These are phyloP conservation scores for Euthynnus affinis DNA, from an alignment of 2,797 vertebrate genomes.

Conservation along the genomic window DNA sequence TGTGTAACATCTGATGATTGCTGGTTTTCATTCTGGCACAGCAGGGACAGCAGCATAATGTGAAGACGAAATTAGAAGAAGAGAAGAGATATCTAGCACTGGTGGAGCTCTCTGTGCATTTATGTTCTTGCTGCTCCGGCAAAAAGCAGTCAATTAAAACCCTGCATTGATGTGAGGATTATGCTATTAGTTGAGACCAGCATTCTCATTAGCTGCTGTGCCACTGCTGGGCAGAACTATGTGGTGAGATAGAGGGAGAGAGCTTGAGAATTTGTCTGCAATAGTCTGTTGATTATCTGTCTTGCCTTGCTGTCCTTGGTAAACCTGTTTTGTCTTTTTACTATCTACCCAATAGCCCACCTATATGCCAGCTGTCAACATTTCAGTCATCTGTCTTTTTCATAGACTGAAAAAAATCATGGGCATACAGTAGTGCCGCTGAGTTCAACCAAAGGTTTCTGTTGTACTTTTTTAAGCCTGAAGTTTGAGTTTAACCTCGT, in stretches of 20 bases:
- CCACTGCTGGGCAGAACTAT: slow-evolving; percentile 40
- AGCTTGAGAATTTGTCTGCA: slow-evolving; percentile 24
- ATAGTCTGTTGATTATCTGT: slow-evolving; percentile 22
- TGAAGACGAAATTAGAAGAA: slow-evolving; percentile 66
- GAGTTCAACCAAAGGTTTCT: slow-evolving; percentile 3
- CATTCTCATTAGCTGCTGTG: slow-evolving; percentile 67
- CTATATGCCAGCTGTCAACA: slow-evolving; percentile 3
- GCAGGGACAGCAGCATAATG: slow-evolving; percentile 53
- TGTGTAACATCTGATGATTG: slow-evolving; percentile 69
- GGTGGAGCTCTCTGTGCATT: slow-evolving; percentile 55
- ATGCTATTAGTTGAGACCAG: slow-evolving; percentile 70
- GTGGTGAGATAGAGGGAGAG: slow-evolving; percentile 25
- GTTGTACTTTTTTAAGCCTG: neutral
- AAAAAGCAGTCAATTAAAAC: slow-evolving; percentile 75
- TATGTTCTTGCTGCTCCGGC: slow-evolving; percentile 59
- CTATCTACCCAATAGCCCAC: neutral
- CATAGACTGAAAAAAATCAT: neutral
- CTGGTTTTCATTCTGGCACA: slow-evolving; percentile 62
- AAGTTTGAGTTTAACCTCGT: slow-evolving; percentile 14
- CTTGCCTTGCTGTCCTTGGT: slow-evolving; percentile 25
- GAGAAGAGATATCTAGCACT: slow-evolving; percentile 48
- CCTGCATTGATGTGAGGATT: slow-evolving; percentile 78
- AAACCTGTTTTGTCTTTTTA: slow-evolving; percentile 25
- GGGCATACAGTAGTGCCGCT: neutral
- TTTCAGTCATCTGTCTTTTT: slow-evolving; percentile 1